Conservation (phyloP, 2,888 invertebrate species). For the Aspidapion aeneum region DNA sequence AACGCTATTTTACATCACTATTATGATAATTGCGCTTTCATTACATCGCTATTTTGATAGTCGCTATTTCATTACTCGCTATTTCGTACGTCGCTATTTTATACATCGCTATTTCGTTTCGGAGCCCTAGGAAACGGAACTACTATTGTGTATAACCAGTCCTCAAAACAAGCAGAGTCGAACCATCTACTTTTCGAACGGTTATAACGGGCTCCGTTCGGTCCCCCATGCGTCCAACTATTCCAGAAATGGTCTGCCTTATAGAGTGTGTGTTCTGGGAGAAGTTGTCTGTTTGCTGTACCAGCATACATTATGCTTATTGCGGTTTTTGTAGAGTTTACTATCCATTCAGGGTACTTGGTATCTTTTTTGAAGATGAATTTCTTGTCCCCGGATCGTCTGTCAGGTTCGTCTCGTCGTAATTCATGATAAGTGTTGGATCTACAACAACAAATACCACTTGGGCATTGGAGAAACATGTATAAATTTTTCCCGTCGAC, state of each 20-base stretch:
- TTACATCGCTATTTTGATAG: no score
- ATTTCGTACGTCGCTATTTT: no score
- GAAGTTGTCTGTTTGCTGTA: constrained; percentile 38
- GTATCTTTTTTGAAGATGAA: constrained; percentile 15
- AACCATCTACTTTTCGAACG: constrained; percentile 42
- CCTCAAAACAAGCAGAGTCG: constrained; percentile 36
- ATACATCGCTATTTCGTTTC: no score
- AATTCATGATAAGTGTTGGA: constrained; percentile 16
- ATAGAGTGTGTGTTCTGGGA: constrained; percentile 44
- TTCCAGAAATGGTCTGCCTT: constrained; percentile 42
- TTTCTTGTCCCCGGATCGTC: constrained; percentile 20
- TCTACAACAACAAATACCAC: constrained; percentile 2
- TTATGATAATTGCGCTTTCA: no score
- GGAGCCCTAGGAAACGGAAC: constrained; percentile 8
- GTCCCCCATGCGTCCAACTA: constrained; percentile 44
- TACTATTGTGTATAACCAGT: constrained; percentile 33
- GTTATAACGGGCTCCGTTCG: constrained; percentile 40
- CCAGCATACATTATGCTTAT: constrained; percentile 16
- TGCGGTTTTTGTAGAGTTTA: constrained; percentile 18
- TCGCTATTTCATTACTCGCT: no score
- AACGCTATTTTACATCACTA: no score
- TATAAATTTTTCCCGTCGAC: not conserved
- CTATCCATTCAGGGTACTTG: constrained; percentile 14
- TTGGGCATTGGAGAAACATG: constrained; percentile 5
- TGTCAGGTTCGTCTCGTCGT: constrained; percentile 23